phyloP scores from a whole-genome alignment of 2,888 invertebrate genomes.

The Lypha dubia region DNA sequence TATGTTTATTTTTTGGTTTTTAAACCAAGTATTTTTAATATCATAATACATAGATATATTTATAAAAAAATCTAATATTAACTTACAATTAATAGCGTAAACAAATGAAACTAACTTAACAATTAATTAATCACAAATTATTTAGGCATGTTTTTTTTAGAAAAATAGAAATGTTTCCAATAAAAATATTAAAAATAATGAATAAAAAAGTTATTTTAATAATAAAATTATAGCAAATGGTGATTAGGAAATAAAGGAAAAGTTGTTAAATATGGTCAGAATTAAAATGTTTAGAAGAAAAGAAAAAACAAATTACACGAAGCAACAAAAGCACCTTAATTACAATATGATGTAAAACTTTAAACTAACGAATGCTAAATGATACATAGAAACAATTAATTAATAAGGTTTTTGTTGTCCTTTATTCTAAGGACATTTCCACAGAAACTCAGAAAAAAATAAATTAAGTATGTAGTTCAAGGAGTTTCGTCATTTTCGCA shows the following conservation, averaged over 20 bases:
- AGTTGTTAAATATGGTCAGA: conserved; percentile 15
- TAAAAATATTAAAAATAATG: not conserved
- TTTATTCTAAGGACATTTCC: too few species aligned
- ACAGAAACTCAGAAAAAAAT: not conserved
- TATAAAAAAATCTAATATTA: conserved; percentile 62
- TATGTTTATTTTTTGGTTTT: conserved; percentile 63
- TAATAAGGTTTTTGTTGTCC: not conserved
- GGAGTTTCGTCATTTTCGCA: too few species aligned
- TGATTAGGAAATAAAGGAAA: conserved; percentile 20
- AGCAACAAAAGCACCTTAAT: conserved; percentile 56
- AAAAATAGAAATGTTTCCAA: conserved; percentile 8
- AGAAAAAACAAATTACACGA: conserved; percentile 37
- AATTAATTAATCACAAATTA: conserved; percentile 54
- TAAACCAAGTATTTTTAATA: conserved; percentile 70
- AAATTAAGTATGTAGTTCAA: too few species aligned
- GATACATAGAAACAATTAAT: not conserved
- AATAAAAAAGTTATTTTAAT: not conserved
- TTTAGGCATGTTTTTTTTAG: conserved; percentile 29
- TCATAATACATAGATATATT: conserved; percentile 34
- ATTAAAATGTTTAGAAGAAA: not conserved
- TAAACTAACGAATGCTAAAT: not conserved
- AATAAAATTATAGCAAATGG: not conserved
- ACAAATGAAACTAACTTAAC: conserved; percentile 52
- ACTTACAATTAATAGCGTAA: conserved; percentile 52
- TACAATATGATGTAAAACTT: not conserved